Evolutionary conservation across 2,888 invertebrate species (phyloP).

Genomic region (Chymomyza fuscimana): DNA sequence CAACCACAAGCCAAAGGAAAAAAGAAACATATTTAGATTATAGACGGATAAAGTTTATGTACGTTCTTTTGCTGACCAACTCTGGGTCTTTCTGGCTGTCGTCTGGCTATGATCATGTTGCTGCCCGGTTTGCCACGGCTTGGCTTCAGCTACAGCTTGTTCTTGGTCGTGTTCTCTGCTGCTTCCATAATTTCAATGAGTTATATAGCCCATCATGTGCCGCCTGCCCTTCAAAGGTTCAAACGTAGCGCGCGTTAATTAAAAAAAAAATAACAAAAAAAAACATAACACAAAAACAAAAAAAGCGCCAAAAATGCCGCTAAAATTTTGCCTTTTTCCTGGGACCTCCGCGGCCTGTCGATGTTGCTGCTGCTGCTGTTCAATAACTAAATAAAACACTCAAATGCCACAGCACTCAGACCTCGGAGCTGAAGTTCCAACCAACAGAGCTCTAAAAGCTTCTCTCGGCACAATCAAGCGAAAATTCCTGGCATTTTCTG

Average conservation of each 20-base stretch:
- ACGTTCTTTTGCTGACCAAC: slow-evolving; percentile 20
- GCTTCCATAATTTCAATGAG: slow-evolving; percentile 67
- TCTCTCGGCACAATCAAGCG: slow-evolving; percentile 60
- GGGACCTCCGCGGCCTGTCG: slow-evolving; percentile 27
- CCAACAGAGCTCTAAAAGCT: slow-evolving; percentile 19
- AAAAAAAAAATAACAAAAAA: slow-evolving; percentile 52
- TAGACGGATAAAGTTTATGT: slow-evolving; percentile 74
- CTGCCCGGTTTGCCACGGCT: slow-evolving; percentile 7
- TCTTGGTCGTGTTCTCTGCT: slow-evolving; percentile 24
- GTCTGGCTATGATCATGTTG: not conserved
- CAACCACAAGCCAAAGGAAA: slow-evolving; percentile 23
- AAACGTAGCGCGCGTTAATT: slow-evolving; percentile 71
- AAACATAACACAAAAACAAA: slow-evolving; percentile 18
- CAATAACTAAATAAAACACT: slow-evolving; percentile 73
- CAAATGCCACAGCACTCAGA: slow-evolving; percentile 15
- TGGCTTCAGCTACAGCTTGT: not conserved
- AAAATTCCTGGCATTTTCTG: slow-evolving; percentile 71
- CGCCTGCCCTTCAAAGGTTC: slow-evolving; percentile 36
- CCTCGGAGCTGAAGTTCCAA: not conserved
- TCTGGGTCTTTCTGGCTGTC: not conserved
- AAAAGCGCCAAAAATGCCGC: slow-evolving; percentile 70
- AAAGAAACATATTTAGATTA: slow-evolving; percentile 70
- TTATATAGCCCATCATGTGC: slow-evolving; percentile 64
- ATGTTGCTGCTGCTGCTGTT: slow-evolving; percentile 46
- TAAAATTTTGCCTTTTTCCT: slow-evolving; percentile 50